Evolutionary conservation across 1,140 invertebrate genomes (phyloP), one percentile per base, ranked within the genome.

Genomic region (Muscidifurax raptorellus): DNA sequence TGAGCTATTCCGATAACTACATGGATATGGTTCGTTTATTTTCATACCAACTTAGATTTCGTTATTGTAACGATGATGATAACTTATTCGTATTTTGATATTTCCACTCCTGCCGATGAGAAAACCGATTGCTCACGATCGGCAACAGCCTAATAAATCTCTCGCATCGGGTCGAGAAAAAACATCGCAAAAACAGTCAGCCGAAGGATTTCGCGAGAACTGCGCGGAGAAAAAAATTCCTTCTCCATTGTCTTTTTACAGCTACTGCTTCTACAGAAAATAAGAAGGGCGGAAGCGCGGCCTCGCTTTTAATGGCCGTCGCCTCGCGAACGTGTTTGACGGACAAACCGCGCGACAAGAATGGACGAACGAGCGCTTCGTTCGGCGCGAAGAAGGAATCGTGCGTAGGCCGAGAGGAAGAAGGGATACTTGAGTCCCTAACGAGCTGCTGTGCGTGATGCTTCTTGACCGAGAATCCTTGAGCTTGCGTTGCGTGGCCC

Each of bases 241-340:
- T 15, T 30, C 80, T 18, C 6, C 75, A 78, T 78, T 83, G 82
- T 84, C 82, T 76, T 32, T 69, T 69, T 40, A 30, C 28, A 71
- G 0, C 28, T 40, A 28, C 81, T 27, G 52, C n/a, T n/a, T 30
- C 44, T 28, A 44, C 47, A 69, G n/a, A 81, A 59, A 74, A 32
- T 47, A 59, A 66, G 72, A 67, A 64, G 77, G 76, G 44, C 76
- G 76, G 82, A 80, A 83, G 64, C 64, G 18, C 64, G 40, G 18
- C 74, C 36, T n/a, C 28, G 25, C 30, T 47, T 67, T 84, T 75
- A 80, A 84, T 84, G 52, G 77, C 30, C 77, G 76, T 40, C 78
- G 82, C 74, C 64, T 69, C 69, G 71, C 75, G 76, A 78, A 52
- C 27, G 81, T 59, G n/a, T 30, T n/a, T 59, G 52, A 59, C 52